Conservation (phyloP, 2,797 vertebrate genomes). For the Cottoperca gobio region DNA sequence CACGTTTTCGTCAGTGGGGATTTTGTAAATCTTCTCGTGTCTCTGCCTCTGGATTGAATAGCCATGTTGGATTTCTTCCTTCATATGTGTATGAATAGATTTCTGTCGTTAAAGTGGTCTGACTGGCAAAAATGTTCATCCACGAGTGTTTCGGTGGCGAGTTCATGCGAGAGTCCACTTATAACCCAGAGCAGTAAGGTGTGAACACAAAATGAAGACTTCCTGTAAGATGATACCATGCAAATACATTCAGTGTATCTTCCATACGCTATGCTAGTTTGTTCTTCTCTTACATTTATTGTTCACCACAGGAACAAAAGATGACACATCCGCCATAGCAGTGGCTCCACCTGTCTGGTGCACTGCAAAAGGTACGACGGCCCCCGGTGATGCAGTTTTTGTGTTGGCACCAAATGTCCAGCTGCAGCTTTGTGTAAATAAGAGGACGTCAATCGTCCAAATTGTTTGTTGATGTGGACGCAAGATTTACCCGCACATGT, state of each 20-base stretch:
- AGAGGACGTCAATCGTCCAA: not conserved
- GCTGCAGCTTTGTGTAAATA: conserved; percentile 15
- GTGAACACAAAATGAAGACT: not conserved
- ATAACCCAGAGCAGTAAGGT: not conserved
- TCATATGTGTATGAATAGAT: not conserved
- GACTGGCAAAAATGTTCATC: not conserved
- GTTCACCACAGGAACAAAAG: conserved; percentile 75
- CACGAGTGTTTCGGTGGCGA: not conserved
- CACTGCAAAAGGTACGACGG: conserved; percentile 69
- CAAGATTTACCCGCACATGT: conserved; percentile 25
- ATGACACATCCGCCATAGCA: conserved; percentile 67
- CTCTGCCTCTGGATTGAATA: not conserved
- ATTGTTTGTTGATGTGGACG: not conserved
- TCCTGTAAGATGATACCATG: not conserved
- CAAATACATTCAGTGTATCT: not conserved
- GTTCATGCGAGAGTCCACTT: not conserved
- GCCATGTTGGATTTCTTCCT: not conserved
- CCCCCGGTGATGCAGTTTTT: conserved; percentile 15
- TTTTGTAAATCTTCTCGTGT: not conserved
- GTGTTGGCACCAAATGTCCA: conserved; percentile 36
- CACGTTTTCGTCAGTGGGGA: not conserved
- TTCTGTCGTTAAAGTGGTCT: not conserved
- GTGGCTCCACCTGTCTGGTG: conserved; percentile 65
- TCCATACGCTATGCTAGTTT: not conserved
- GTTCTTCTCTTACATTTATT: conserved; percentile 38